These are phyloP conservation scores for Petroica traversi DNA, from an alignment of 2,113 vertebrate genomes.

Conservation along the genomic window DNA sequence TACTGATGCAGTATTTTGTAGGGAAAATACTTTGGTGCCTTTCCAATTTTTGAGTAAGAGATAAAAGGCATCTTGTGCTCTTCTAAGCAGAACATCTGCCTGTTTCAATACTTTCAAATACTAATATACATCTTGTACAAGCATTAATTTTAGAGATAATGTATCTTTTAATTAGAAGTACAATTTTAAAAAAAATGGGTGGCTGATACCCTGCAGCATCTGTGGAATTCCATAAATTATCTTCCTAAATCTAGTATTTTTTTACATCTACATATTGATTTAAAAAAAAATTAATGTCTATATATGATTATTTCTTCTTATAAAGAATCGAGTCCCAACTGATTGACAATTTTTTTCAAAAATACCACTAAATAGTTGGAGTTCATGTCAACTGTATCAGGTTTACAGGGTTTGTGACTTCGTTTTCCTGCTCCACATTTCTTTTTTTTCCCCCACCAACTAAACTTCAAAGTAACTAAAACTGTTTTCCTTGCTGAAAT, in stretches of 20 bases:
- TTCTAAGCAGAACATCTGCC: not conserved
- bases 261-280: not conserved
- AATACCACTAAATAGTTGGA: not conserved
- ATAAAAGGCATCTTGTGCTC: not conserved
- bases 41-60: not conserved
- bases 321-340: not conserved
- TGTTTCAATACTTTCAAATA: not conserved
- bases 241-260: not conserved
- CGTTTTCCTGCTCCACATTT: not conserved
- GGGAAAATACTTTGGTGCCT: not conserved
- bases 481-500: not conserved
- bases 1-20: not conserved
- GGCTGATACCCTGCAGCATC: not conserved
- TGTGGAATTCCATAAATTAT: not conserved
- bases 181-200: not conserved
- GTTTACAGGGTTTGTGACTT: not conserved
- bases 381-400: not conserved
- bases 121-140: not conserved
- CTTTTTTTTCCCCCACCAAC: not conserved
- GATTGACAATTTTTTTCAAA: not conserved
- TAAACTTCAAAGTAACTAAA: not conserved
- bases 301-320: not conserved
- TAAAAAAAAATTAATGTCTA: not conserved
- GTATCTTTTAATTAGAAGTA: slow-evolving; percentile 9
- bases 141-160: slow-evolving; percentile 13